phyloP scores from a whole-genome alignment of 1,140 invertebrate genomes.

The Vanessa tameamea region DNA sequence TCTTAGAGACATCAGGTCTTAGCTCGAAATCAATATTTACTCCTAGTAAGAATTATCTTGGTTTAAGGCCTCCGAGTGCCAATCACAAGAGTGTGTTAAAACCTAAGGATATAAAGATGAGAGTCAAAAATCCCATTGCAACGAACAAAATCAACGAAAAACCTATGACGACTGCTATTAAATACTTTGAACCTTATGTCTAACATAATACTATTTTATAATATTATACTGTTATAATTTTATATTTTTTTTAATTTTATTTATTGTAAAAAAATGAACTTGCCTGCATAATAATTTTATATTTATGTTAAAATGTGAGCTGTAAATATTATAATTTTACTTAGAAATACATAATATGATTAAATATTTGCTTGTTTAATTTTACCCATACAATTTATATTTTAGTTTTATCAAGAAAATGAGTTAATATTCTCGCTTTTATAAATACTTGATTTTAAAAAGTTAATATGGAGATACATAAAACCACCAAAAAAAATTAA shows the following conservation, averaged over 20 bases:
- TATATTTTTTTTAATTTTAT: slow-evolving; percentile 65
- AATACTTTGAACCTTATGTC: slow-evolving; percentile 80
- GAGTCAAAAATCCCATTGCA: slow-evolving; percentile 77
- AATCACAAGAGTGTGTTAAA: slow-evolving; percentile 89
- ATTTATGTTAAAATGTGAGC: slow-evolving; percentile 61
- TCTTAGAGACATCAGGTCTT: slow-evolving; percentile 89
- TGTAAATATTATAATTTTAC: slow-evolving; percentile 69
- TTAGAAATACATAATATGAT: slow-evolving; percentile 38
- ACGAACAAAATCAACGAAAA: slow-evolving; percentile 80
- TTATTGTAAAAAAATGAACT: slow-evolving; percentile 76
- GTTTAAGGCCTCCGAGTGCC: slow-evolving; percentile 81
- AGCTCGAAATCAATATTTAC: slow-evolving; percentile 91
- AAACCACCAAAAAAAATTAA: too few relatives aligned
- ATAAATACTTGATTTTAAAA: too few relatives aligned
- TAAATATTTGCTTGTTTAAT: slow-evolving; percentile 24
- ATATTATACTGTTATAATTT: slow-evolving; percentile 40
- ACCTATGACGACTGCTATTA: slow-evolving; percentile 79
- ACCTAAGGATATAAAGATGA: slow-evolving; percentile 88
- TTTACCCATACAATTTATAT: not conserved
- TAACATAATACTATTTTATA: slow-evolving; percentile 57
- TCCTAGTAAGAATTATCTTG: slow-evolving; percentile 81
- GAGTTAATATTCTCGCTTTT: too few relatives aligned
- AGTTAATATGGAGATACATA: too few relatives aligned
- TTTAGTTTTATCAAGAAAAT: not conserved
- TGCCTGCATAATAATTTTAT: slow-evolving; percentile 76